Evolutionary conservation across 1,140 invertebrate genomes (phyloP), one percentile per base, ranked within the genome.

Genomic region (Eubasilissa regina): DNA sequence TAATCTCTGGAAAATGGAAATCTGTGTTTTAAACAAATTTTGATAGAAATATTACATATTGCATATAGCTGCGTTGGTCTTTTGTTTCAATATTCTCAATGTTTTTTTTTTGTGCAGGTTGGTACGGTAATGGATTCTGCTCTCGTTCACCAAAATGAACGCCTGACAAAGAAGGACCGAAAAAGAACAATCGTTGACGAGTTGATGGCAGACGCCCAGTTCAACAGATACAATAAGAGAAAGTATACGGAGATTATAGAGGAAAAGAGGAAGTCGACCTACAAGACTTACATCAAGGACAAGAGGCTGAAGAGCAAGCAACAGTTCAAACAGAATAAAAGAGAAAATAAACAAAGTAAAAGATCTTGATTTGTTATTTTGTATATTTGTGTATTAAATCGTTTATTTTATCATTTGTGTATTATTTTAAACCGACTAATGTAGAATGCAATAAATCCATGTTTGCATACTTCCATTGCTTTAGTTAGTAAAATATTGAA

Each of bases 161-260:
- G 97, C 70, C 86, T 98, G 73, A 94, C 95, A 0, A 96, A 94
- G 81, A 97, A 96, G 85, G 91, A 97, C 83, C 91, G 96, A 3
- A 99, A 98, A 86, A 87, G 90, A 25, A 97, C 96, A 0, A 91
- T 99, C 78, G 96, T 98, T 0, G 97, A 99, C 80, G 97, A 99
- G 86, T 89, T 99, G 0, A 87, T 99, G 85, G 94, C 94, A 10
- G 96, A 98, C 92, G 94, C 95, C 13, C 92, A 97, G 84, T 95
- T 97, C 85, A 91, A 94, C 83, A 94, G 94, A 88, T 96, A 94
- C 80, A 96, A 95, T 84, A 97, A 97, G 87, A 92, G 92, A 81
- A 95, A 95, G 86, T 96, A 95, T 84, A 92, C 92, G 66, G 93
- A 96, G 84, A 94, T 96, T 11, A 92, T 95, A 21, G 91, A 94